phyloP scores from a whole-genome alignment of 2,888 invertebrate genomes.

The Pterobdella sp. region DNA sequence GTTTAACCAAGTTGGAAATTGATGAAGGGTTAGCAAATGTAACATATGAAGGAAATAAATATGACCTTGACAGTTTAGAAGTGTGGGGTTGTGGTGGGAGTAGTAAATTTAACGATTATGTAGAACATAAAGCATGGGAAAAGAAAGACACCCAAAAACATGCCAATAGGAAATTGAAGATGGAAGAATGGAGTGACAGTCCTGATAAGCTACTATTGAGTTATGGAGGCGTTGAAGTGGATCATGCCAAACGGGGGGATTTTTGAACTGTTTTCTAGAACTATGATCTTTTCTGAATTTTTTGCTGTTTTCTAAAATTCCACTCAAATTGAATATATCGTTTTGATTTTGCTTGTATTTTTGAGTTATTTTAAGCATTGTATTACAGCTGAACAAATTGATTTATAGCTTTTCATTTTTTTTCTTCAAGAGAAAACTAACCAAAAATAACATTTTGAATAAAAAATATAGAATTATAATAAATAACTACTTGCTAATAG shows the following conservation, averaged over 20 bases:
- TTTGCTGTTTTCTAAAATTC: too few relatives aligned
- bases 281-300: too few relatives aligned
- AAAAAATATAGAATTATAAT: too few relatives aligned
- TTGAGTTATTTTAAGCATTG: too few relatives aligned
- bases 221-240: conserved; percentile 62
- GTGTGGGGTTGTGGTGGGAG: conserved; percentile 51
- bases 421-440: too few relatives aligned
- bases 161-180: conserved; percentile 57
- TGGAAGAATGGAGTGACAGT: conserved; percentile 89
- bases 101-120: conserved; percentile 61
- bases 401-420: too few relatives aligned
- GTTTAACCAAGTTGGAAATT: conserved; percentile 59
- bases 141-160: conserved; percentile 78
- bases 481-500: too few relatives aligned
- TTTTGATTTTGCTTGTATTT: too few relatives aligned
- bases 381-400: too few relatives aligned
- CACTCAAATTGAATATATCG: too few relatives aligned
- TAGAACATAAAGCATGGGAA: conserved; percentile 84
- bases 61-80: conserved; percentile 52
- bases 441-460: too few relatives aligned
- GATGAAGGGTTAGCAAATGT: conserved; percentile 68
- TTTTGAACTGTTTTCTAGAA: too few relatives aligned
- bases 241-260: conserved; percentile 39
- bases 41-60: conserved; percentile 46
- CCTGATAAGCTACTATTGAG: conserved; percentile 84